A percentile compares a stretch with the other conserved stretches of the same genome.
These are phyloP conservation scores for Chrysodeixis includens DNA, from an alignment of 2,888 invertebrate species.

Conservation along the genomic window DNA sequence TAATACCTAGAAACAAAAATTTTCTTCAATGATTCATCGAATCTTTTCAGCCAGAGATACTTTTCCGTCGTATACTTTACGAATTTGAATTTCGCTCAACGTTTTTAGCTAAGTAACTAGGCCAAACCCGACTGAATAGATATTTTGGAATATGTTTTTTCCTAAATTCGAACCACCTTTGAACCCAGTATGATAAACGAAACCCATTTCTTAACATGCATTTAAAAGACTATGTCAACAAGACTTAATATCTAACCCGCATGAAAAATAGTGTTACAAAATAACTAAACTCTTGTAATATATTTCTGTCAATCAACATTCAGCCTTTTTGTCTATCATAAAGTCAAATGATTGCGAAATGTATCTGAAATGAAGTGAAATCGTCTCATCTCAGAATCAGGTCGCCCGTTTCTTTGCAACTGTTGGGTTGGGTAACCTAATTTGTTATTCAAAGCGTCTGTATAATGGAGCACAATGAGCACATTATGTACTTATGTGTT, in stretches of 20 bases:
- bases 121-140: too few relatives aligned
- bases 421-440: constrained; percentile 70
- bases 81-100: too few relatives aligned
- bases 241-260: background rate
- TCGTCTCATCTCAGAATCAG: constrained; percentile 73
- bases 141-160: background rate
- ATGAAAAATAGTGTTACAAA: constrained; percentile 9
- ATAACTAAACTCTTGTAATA: constrained; percentile 30
- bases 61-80: too few relatives aligned
- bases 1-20: too few relatives aligned
- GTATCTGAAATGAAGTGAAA: constrained; percentile 63
- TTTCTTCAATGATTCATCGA: too few relatives aligned
- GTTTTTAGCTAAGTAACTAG: too few relatives aligned
- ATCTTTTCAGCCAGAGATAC: too few relatives aligned
- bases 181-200: background rate
- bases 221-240: background rate
- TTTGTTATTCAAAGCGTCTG: constrained; percentile 74
- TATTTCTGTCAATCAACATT: constrained; percentile 41
- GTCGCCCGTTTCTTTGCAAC: constrained; percentile 73
- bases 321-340: constrained; percentile 39
- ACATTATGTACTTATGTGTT: constrained; percentile 40
- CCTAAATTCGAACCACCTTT: background rate
- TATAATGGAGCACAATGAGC: constrained; percentile 63
- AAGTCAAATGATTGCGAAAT: constrained; percentile 68
- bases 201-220: background rate